Evolutionary conservation across 2,113 vertebrate species (phyloP).

Genomic region (Malurus cyaneus): DNA sequence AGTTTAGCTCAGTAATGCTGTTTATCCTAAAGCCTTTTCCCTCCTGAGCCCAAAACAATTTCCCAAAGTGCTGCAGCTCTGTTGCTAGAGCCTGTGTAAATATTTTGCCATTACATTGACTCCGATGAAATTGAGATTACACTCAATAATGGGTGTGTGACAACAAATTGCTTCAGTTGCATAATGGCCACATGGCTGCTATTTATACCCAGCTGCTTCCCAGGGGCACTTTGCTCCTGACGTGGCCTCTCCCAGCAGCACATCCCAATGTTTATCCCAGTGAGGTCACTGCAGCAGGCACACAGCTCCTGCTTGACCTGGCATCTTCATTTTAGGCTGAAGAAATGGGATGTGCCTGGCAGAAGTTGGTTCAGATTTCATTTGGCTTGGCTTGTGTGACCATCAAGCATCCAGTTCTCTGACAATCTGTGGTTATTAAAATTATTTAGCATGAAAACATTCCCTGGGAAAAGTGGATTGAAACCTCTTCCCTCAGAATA

Average conservation of each 20-base stretch:
- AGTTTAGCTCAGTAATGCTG: not conserved
- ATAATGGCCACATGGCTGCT: not conserved
- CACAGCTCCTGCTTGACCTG: not conserved
- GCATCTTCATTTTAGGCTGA: not conserved
- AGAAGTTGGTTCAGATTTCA: not conserved
- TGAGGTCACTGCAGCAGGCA: not conserved
- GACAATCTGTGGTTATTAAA: not conserved
- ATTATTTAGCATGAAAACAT: not conserved
- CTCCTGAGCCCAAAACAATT: not conserved
- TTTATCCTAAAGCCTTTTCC: not conserved
- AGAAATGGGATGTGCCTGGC: not conserved
- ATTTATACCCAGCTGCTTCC: not conserved
- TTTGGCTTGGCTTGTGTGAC: not conserved
- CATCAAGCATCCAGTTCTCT: not conserved
- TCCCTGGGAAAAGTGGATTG: not conserved
- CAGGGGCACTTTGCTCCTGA: not conserved
- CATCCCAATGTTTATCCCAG: not conserved
- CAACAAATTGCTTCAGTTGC: not conserved
- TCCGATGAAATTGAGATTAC: not conserved
- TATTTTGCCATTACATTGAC: not conserved
- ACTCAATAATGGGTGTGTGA: not conserved
- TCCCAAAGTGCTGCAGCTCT: not conserved
- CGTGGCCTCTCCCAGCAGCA: accelerated
- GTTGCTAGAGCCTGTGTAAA: not conserved
- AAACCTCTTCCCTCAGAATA: not conserved